Evolutionary conservation across 2,113 vertebrate species (phyloP).

Genomic region (Pseudolaguvia tuberculata): DNA sequence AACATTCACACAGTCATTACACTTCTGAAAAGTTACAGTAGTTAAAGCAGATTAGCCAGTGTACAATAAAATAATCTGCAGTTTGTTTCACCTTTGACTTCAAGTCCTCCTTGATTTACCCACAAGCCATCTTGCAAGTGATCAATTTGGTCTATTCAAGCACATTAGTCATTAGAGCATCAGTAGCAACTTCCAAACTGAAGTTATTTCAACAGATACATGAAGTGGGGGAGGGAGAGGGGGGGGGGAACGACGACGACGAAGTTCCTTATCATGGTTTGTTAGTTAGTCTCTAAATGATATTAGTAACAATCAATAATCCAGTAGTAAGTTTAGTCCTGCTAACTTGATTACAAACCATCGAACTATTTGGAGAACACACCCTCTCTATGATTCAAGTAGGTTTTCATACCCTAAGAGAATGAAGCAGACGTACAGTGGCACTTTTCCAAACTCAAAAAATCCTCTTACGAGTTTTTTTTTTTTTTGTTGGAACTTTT

Average conservation of each 20-base stretch:
- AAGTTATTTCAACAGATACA: conserved; percentile 57
- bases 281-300: conserved; percentile 50
- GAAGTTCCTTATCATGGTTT: conserved; percentile 49
- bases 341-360: conserved; percentile 48
- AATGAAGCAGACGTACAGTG: conserved; percentile 53
- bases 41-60: conserved; percentile 98
- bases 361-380: conserved; percentile 41
- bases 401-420: conserved; percentile 55
- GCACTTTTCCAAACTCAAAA: conserved; percentile 55
- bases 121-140: conserved; percentile 87
- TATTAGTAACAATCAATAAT: conserved; percentile 51
- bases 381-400: conserved; percentile 67
- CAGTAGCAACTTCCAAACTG: conserved; percentile 66
- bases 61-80: conserved; percentile 89
- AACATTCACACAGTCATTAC: conserved; percentile 81
- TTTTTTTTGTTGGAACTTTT: conserved; percentile 23
- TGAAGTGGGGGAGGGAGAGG: no score
- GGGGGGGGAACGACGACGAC: no score
- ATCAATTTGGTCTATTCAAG: conserved; percentile 80
- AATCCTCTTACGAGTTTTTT: no score
- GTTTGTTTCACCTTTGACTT: conserved; percentile 69
- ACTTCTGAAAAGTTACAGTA: conserved; percentile 89
- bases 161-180: conserved; percentile 63
- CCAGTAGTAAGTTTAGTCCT: conserved; percentile 56
- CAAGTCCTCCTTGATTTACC: conserved; percentile 59